phyloP scores from a whole-genome alignment of 2,797 vertebrate species.

The Carcharodon carcharias region DNA sequence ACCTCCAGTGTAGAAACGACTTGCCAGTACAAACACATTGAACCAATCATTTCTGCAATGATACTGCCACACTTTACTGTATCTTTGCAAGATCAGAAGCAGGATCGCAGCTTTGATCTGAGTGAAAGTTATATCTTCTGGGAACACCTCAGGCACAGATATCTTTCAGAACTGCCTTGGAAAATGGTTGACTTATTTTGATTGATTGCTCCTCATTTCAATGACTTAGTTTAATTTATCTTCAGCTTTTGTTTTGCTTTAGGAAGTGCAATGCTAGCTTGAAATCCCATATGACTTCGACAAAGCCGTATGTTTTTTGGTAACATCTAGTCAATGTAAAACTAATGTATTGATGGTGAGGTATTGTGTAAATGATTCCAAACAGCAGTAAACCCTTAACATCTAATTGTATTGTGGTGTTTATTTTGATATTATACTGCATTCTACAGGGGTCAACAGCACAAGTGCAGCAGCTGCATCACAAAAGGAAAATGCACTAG shows the following conservation, averaged over 20 bases:
- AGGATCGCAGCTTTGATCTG: background rate
- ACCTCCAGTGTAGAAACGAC: background rate
- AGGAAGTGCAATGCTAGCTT: background rate
- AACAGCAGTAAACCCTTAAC: background rate
- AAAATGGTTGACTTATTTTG: slow-evolving; percentile 19
- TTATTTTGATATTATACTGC: background rate
- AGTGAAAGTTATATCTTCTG: background rate
- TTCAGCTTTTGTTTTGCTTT: background rate
- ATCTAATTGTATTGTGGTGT: background rate
- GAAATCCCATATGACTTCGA: background rate
- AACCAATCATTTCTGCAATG: background rate
- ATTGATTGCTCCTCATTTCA: background rate
- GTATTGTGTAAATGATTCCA: background rate
- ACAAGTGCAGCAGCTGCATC: background rate
- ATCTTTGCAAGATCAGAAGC: background rate
- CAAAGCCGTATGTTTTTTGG: background rate
- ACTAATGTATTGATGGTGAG: background rate
- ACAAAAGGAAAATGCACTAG: background rate
- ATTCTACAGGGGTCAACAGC: background rate
- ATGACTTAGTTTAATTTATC: slow-evolving; percentile 23
- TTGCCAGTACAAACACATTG: slow-evolving; percentile 8
- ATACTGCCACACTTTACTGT: background rate
- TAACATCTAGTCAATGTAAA: background rate
- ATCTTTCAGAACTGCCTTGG: background rate
- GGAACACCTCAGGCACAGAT: background rate